Evolutionary conservation across 2,113 vertebrate genomes (phyloP).

Genomic region (Brachypodius melanocephalos): DNA sequence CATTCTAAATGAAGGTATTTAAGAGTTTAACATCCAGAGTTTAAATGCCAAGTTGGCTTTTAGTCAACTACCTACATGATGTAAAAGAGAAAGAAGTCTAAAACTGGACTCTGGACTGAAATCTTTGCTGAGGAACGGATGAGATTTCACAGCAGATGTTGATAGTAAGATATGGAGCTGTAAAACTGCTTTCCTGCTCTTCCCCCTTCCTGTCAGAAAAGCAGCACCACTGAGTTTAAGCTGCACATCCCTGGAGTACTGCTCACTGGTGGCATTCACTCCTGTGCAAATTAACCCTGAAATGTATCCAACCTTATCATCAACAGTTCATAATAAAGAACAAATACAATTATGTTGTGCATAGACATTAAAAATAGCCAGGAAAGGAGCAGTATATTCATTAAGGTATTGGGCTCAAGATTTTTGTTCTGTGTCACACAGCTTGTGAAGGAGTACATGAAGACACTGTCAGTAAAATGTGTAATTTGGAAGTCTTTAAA

Average conservation of each 20-base stretch:
- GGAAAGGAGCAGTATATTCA: not conserved
- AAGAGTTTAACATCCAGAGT: not conserved
- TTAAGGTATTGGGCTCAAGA: not conserved
- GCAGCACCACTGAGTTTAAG: not conserved
- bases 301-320: not conserved
- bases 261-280: not conserved
- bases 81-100: not conserved
- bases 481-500: not conserved
- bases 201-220: not conserved
- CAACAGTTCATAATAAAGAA: not conserved
- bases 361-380: not conserved
- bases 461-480: not conserved
- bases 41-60: not conserved
- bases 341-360: not conserved
- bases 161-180: not conserved
- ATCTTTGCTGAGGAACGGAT: not conserved
- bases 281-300: not conserved
- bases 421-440: not conserved
- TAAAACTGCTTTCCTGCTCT: not conserved
- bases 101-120: not conserved
- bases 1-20: not conserved
- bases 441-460: not conserved
- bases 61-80: not conserved
- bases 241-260: not conserved
- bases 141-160: not conserved